These are phyloP conservation scores for Lathronympha strigana DNA, from an alignment of 2,888 invertebrate species.

Conservation along the genomic window DNA sequence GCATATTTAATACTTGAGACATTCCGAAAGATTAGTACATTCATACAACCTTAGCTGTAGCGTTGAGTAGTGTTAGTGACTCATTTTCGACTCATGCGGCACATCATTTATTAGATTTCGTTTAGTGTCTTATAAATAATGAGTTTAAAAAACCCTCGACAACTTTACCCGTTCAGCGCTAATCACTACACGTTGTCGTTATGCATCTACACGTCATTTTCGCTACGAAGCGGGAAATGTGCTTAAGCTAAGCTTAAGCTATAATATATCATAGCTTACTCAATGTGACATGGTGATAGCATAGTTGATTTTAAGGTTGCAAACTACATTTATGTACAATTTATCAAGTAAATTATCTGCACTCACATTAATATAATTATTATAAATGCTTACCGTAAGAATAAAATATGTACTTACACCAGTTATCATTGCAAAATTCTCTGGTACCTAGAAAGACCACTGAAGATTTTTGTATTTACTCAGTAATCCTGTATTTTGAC, in stretches of 20 bases:
- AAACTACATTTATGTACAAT: conserved; percentile 73
- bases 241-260: conserved; percentile 20
- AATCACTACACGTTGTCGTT: no score
- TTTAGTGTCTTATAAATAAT: no score
- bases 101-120: neutral
- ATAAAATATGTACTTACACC: conserved; percentile 58
- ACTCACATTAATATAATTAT: conserved; percentile 64
- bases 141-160: no score
- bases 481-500: conserved; percentile 70
- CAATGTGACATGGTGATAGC: conserved; percentile 65
- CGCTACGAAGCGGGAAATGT: conserved; percentile 25
- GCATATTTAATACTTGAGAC: conserved; percentile 1
- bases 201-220: no score
- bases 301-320: conserved; percentile 63
- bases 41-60: neutral
- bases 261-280: conserved; percentile 62
- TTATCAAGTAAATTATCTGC: conserved; percentile 70
- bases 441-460: conserved; percentile 43
- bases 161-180: no score
- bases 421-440: conserved; percentile 58
- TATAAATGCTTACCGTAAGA: conserved; percentile 64
- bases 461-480: conserved; percentile 64
- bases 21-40: conserved; percentile 22
- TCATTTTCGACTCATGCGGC: neutral
- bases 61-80: neutral